Evolutionary conservation across 2,797 vertebrate species (phyloP).

Genomic region (Gambusia yucatana): DNA sequence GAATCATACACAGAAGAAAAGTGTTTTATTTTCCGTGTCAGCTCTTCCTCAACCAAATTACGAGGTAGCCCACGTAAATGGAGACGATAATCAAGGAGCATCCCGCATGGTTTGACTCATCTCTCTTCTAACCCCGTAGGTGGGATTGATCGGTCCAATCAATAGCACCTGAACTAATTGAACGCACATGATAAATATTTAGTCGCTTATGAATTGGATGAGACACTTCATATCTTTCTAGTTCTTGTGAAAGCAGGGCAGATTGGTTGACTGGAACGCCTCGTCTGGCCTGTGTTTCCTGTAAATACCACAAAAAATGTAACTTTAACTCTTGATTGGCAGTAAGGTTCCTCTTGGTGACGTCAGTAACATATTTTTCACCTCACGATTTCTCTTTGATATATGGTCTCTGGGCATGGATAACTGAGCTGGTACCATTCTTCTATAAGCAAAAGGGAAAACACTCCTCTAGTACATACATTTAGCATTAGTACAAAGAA

Average conservation of each 20-base stretch:
- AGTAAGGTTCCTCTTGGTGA: not conserved
- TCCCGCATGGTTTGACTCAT: conserved; percentile 57
- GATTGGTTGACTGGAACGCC: conserved; percentile 60
- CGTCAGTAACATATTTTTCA: conserved; percentile 11
- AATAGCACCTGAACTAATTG: conserved; percentile 68
- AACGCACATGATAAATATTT: conserved; percentile 72
- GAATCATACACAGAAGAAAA: conserved; percentile 45
- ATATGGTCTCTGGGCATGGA: not conserved
- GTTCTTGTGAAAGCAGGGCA: conserved; percentile 28
- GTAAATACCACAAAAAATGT: conserved; percentile 21
- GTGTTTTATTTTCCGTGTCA: conserved; percentile 16
- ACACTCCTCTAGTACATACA: not conserved
- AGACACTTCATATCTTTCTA: conserved; percentile 44
- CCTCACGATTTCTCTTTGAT: not conserved
- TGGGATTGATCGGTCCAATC: conserved; percentile 65
- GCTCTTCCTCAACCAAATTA: conserved; percentile 56
- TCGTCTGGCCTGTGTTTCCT: conserved; percentile 38
- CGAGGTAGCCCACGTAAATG: conserved; percentile 29
- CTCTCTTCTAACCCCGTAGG: conserved; percentile 41
- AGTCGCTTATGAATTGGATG: conserved; percentile 15
- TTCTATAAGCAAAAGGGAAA: not conserved
- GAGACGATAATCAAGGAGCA: conserved; percentile 51
- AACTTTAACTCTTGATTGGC: not conserved
- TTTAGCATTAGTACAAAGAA: not conserved
- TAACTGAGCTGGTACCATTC: not conserved